These are phyloP conservation scores for Drosophila pallidifrons DNA, from an alignment of 1,140 invertebrate genomes.

Conservation along the genomic window DNA sequence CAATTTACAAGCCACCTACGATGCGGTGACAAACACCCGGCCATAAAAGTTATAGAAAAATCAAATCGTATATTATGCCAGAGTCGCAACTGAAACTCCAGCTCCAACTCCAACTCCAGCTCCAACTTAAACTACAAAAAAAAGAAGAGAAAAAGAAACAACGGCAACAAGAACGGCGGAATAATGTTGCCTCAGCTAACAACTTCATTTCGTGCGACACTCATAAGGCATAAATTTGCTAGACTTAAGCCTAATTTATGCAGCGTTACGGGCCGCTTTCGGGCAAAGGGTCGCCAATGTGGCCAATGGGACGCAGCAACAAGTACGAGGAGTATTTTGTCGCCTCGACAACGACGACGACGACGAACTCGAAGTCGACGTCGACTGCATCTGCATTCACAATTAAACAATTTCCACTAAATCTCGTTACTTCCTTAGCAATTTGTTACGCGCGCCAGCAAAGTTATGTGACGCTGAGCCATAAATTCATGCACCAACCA, in stretches of 20 bases:
- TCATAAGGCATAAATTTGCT: slow-evolving; percentile 85
- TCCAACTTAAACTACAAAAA: too few species aligned
- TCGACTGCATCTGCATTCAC: slow-evolving; percentile 81
- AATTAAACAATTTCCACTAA: slow-evolving; percentile 85
- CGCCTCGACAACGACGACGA: neutral
- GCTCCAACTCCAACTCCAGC: neutral
- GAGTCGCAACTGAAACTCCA: slow-evolving; percentile 1
- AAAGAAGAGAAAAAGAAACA: neutral
- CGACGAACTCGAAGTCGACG: neutral
- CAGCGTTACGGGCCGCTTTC: slow-evolving; percentile 57
- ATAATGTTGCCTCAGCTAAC: slow-evolving; percentile 83
- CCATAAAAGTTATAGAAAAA: slow-evolving; percentile 82
- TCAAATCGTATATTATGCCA: slow-evolving; percentile 78
- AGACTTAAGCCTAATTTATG: slow-evolving; percentile 85
- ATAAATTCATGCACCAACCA: slow-evolving; percentile 82
- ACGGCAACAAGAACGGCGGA: slow-evolving; percentile 21
- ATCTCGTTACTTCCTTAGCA: slow-evolving; percentile 85
- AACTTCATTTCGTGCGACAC: slow-evolving; percentile 83
- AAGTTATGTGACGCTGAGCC: slow-evolving; percentile 84
- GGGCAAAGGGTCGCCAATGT: slow-evolving; percentile 62
- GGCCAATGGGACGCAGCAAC: slow-evolving; percentile 56
- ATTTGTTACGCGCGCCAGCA: slow-evolving; percentile 84
- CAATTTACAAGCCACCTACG: slow-evolving; percentile 80
- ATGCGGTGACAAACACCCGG: slow-evolving; percentile 73
- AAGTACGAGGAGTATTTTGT: slow-evolving; percentile 38